Percentiles rank a stretch among this genome's conserved stretches.
Conservation (phyloP, 1,140 invertebrate species). For the Cotesia typhae region DNA sequence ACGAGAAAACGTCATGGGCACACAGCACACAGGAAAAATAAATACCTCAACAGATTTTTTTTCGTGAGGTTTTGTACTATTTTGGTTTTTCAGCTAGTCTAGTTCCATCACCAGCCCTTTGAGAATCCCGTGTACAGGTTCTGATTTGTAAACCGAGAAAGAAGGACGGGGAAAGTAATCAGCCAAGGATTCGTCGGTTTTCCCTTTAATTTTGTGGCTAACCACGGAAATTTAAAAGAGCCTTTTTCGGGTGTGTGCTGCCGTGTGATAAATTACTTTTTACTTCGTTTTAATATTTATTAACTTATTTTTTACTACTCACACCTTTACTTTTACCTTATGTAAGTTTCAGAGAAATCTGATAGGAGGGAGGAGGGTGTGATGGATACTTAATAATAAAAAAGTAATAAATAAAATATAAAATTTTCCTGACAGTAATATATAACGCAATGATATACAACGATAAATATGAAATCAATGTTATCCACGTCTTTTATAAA, state of each 20-base stretch:
- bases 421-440: too few relatives aligned
- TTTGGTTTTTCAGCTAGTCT: constrained; percentile 8
- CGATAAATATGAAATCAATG: too few relatives aligned
- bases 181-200: constrained; percentile 26
- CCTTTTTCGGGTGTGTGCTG: neutral
- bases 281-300: neutral
- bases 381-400: too few relatives aligned
- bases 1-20: constrained; percentile 21
- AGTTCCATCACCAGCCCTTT: constrained; percentile 5
- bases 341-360: too few relatives aligned
- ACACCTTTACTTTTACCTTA: too few relatives aligned
- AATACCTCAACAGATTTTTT: neutral
- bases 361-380: too few relatives aligned
- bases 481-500: too few relatives aligned
- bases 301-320: too few relatives aligned
- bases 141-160: neutral
- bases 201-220: constrained; percentile 26
- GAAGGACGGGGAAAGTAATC: constrained; percentile 29
- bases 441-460: too few relatives aligned
- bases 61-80: neutral
- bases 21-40: neutral
- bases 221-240: constrained; percentile 17
- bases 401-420: too few relatives aligned
- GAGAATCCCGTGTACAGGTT: constrained; percentile 4
- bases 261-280: neutral